Evolutionary conservation across 2,113 vertebrate species (phyloP).

Genomic region (Hippocampus mohnikei): DNA sequence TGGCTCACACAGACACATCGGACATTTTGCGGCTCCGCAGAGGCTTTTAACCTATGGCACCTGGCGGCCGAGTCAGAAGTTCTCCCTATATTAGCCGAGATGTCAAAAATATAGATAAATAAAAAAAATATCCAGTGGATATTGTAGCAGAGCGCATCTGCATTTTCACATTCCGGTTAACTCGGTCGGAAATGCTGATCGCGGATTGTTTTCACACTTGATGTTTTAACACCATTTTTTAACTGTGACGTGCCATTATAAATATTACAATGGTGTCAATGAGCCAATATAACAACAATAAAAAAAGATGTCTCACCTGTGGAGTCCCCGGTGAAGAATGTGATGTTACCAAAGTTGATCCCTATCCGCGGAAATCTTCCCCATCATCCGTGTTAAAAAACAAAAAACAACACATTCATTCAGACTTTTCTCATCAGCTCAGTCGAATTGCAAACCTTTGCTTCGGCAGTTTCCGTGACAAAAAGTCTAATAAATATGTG

Average conservation of each 20-base stretch:
- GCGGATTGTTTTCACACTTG: too few species aligned
- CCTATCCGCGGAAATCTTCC: conserved; percentile 72
- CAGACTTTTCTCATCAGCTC: conserved; percentile 15
- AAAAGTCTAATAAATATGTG: conserved; percentile 5
- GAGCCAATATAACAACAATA: not conserved
- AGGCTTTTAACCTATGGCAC: too few species aligned
- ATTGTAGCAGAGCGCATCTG: too few species aligned
- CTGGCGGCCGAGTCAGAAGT: too few species aligned
- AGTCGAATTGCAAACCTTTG: not conserved
- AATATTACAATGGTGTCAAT: not conserved
- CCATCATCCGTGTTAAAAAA: conserved; percentile 33
- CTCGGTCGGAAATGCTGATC: too few species aligned
- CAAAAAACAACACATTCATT: conserved; percentile 3
- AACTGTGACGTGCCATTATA: not conserved
- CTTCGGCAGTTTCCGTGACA: conserved; percentile 1
- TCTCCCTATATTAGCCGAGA: too few species aligned
- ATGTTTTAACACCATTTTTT: not conserved
- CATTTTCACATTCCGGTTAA: too few species aligned
- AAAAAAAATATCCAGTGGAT: too few species aligned
- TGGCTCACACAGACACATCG: too few species aligned
- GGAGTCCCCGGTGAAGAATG: conserved; percentile 22
- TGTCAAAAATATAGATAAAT: too few species aligned
- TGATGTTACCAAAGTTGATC: conserved; percentile 74
- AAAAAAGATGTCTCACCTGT: conserved; percentile 46
- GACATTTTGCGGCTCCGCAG: too few species aligned